Percentiles rank a stretch among this genome's conserved stretches.
phyloP scores from a whole-genome alignment of 2,113 vertebrate genomes.

The Myrmecobius fasciatus region DNA sequence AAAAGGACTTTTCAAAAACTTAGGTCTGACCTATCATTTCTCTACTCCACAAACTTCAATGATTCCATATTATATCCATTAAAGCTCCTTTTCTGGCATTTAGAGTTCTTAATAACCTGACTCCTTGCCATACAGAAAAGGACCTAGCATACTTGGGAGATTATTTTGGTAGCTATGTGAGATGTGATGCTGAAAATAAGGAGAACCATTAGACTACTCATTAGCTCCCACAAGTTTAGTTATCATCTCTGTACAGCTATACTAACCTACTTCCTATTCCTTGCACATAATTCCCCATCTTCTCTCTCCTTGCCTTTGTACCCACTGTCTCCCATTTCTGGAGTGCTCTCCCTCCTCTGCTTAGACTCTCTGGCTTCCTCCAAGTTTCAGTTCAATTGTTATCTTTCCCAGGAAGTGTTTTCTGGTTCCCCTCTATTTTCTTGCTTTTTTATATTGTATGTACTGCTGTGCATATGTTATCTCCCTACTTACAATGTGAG shows the following conservation, averaged over 20 bases:
- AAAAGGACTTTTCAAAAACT: background rate
- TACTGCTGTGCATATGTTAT: background rate
- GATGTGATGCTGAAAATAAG: no score
- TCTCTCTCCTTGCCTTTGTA: background rate
- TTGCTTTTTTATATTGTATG: background rate
- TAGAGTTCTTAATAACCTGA: background rate
- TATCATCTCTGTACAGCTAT: background rate
- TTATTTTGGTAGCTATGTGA: background rate
- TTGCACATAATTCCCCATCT: background rate
- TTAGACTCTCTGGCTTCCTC: background rate
- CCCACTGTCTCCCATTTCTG: background rate
- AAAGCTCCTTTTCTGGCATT: background rate
- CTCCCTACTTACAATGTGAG: background rate
- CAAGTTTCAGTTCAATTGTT: no score
- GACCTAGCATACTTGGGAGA: background rate
- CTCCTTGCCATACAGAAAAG: background rate
- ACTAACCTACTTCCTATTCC: background rate
- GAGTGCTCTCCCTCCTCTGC: background rate
- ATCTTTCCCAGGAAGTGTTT: no score
- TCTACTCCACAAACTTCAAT: background rate
- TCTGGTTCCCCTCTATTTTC: background rate
- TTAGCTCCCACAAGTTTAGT: background rate
- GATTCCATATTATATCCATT: background rate
- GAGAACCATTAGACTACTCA: no score
- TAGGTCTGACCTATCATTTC: background rate